These are phyloP conservation scores for Platysteira castanea DNA, from an alignment of 2,113 vertebrate species.

Conservation along the genomic window DNA sequence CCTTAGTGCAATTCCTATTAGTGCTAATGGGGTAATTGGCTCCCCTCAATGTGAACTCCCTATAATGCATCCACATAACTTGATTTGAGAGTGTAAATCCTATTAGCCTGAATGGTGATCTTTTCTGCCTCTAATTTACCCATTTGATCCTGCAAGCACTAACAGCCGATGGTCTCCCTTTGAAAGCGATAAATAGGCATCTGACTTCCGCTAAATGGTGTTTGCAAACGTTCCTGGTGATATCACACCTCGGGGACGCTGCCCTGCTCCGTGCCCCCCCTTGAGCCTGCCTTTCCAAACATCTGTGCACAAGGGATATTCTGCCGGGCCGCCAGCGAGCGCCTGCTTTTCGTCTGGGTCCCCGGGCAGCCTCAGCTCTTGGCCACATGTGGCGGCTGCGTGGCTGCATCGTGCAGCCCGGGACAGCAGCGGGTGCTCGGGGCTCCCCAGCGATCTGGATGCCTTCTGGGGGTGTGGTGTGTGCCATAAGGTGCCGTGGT, in stretches of 20 bases:
- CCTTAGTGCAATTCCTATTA: conserved; percentile 53
- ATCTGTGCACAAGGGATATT: background rate
- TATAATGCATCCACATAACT: conserved; percentile 59
- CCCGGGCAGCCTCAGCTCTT: background rate
- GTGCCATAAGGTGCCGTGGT: background rate
- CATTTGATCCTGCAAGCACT: conserved; percentile 43
- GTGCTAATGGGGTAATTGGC: conserved; percentile 59
- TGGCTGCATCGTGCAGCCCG: fast-evolving
- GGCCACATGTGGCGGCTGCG: background rate
- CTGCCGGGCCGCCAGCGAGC: background rate
- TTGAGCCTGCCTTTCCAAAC: background rate
- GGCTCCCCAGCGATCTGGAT: fast-evolving
- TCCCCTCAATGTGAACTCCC: conserved; percentile 39
- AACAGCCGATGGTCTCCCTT: conserved; percentile 7
- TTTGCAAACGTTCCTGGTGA: background rate
- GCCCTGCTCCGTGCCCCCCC: background rate
- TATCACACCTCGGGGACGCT: background rate
- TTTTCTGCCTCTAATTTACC: conserved; percentile 52
- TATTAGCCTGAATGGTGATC: conserved; percentile 47
- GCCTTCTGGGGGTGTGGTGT: background rate
- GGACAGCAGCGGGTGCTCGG: fast-evolving
- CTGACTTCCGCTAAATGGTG: background rate
- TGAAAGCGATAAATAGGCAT: conserved; percentile 15
- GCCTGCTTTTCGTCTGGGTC: background rate
- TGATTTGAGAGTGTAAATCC: conserved; percentile 59